Evolutionary conservation across 2,888 invertebrate genomes (phyloP).

Genomic region (Andricus curvator): DNA sequence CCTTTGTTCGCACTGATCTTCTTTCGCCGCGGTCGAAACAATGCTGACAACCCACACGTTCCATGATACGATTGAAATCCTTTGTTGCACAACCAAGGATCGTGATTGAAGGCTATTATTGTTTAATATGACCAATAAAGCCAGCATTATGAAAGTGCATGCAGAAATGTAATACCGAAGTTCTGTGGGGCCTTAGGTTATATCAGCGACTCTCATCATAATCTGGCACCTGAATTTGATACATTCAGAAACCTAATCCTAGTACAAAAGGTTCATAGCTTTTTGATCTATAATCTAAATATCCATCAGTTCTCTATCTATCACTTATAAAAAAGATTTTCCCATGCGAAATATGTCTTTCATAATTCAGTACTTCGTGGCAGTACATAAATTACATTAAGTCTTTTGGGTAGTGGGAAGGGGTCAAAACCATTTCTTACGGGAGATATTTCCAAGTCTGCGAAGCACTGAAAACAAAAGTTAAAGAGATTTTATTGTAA

Average conservation of each 20-base stretch:
- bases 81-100: constrained; percentile 62
- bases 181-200: constrained; percentile 58
- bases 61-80: constrained; percentile 61
- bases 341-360: too few relatives aligned
- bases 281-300: constrained; percentile 8
- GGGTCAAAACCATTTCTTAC: too few relatives aligned
- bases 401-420: too few relatives aligned
- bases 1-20: constrained; percentile 45
- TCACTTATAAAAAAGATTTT: background rate
- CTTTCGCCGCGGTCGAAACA: constrained; percentile 52
- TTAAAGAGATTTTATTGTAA: too few relatives aligned
- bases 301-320: background rate
- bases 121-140: constrained; percentile 66
- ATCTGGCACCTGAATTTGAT: constrained; percentile 3
- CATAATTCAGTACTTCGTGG: too few relatives aligned
- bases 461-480: too few relatives aligned
- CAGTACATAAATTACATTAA: too few relatives aligned
- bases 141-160: constrained; percentile 59
- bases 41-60: constrained; percentile 61
- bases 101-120: constrained; percentile 67
- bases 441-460: too few relatives aligned
- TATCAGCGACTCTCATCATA: constrained; percentile 55
- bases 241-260: constrained; percentile 21
- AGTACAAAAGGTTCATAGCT: constrained; percentile 16
- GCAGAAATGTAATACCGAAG: constrained; percentile 44